phyloP scores from a whole-genome alignment of 2,797 vertebrate species.

The Malacoctenus gilli region DNA sequence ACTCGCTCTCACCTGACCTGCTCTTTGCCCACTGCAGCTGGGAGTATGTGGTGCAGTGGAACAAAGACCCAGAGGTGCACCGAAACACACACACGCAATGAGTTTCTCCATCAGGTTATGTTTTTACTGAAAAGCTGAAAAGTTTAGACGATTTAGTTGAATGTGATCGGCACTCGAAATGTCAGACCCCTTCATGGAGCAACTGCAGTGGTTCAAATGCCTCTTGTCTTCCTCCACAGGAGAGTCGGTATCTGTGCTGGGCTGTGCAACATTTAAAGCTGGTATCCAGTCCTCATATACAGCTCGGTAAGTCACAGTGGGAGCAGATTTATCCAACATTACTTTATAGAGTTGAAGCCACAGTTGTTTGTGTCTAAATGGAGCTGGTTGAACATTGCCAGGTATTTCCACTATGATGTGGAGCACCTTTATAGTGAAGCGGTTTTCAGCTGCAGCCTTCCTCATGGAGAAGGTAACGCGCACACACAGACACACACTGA shows the following conservation, averaged over 20 bases:
- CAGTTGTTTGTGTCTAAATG: no score
- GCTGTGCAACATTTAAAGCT: slow-evolving; percentile 91
- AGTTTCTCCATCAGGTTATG: no score
- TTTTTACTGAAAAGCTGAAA: no score
- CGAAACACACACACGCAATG: neutral
- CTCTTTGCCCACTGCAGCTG: slow-evolving; percentile 95
- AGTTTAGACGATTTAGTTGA: no score
- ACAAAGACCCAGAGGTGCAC: slow-evolving; percentile 95
- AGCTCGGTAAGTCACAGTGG: slow-evolving; percentile 85
- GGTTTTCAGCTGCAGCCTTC: slow-evolving; percentile 91
- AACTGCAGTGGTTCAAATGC: neutral
- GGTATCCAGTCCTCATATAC: slow-evolving; percentile 90
- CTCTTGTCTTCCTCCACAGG: slow-evolving; percentile 75
- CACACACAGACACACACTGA: neutral
- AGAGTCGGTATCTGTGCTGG: slow-evolving; percentile 84
- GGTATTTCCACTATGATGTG: slow-evolving; percentile 97
- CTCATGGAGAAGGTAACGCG: slow-evolving; percentile 92
- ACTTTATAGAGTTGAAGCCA: neutral
- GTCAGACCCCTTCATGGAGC: no score
- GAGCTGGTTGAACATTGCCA: slow-evolving; percentile 64
- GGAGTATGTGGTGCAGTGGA: slow-evolving; percentile 99
- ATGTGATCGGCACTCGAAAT: neutral
- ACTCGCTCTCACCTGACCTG: slow-evolving; percentile 90
- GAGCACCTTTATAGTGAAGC: slow-evolving; percentile 96
- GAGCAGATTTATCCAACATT: neutral